Conservation (phyloP, 1,140 invertebrate genomes). For the Lysiphlebus fabarum region DNA sequence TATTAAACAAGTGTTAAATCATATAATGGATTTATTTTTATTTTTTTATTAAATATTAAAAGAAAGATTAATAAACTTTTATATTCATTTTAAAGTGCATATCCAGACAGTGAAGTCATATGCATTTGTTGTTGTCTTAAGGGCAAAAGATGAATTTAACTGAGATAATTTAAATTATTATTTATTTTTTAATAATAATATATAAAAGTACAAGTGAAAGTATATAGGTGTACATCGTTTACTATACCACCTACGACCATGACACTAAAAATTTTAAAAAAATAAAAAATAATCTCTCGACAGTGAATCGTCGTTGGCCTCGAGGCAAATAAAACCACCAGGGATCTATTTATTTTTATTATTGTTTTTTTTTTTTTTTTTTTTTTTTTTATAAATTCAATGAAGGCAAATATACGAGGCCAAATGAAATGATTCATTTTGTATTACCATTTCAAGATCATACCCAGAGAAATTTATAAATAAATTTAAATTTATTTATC, state of each 20-base stretch:
- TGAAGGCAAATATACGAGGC: slow-evolving; percentile 11
- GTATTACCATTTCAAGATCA: neutral
- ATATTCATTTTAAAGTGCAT: slow-evolving; percentile 26
- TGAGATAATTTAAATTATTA: neutral
- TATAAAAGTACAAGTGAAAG: slow-evolving; percentile 10
- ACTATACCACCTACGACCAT: slow-evolving; percentile 28
- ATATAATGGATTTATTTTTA: no score
- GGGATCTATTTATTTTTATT: slow-evolving; percentile 3
- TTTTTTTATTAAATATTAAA: no score
- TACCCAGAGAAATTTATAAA: neutral
- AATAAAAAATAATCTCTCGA: slow-evolving; percentile 19
- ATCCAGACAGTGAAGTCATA: slow-evolving; percentile 40
- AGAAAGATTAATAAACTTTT: no score
- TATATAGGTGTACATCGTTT: slow-evolving; percentile 3
- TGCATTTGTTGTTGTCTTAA: neutral
- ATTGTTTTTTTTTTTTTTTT: neutral
- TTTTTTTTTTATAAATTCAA: slow-evolving; percentile 15
- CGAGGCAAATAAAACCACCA: slow-evolving; percentile 4
- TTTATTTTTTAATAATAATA: slow-evolving; percentile 4
- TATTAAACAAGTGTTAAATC: neutral
- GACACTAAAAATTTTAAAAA: no score
- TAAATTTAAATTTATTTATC: neutral
- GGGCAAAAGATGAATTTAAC: no score
- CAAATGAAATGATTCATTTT: slow-evolving; percentile 7
- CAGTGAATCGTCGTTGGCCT: slow-evolving; percentile 11